A percentile compares a stretch with the other conserved stretches of the same genome.
Conservation (phyloP, 2,888 invertebrate genomes). For the Syrista parreyssii region DNA sequence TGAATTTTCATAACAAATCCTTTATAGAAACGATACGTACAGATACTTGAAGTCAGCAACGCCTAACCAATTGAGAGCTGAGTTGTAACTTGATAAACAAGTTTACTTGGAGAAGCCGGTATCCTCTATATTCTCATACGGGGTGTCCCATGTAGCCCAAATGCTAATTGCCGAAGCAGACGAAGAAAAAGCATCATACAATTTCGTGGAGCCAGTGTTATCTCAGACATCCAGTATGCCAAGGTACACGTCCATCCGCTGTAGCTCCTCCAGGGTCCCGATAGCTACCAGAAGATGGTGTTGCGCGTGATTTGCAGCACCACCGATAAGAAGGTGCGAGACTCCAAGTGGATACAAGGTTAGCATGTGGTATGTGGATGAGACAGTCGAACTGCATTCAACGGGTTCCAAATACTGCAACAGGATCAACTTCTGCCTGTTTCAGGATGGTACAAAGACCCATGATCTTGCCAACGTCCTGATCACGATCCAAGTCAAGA, state of each 20-base stretch:
- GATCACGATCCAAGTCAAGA: background rate
- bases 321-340: background rate
- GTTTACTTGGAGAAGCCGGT: slow-evolving; percentile 46
- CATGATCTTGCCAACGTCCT: background rate
- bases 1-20: too few relatives aligned
- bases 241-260: too few relatives aligned
- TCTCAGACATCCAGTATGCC: too few relatives aligned
- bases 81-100: slow-evolving; percentile 48
- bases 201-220: too few relatives aligned
- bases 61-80: too few relatives aligned
- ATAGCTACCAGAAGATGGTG: background rate
- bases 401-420: too few relatives aligned
- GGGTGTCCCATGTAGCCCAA: slow-evolving; percentile 40
- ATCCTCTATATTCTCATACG: slow-evolving; percentile 43
- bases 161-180: slow-evolving; percentile 34
- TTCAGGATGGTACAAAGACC: too few relatives aligned
- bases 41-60: too few relatives aligned
- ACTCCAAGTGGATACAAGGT: background rate
- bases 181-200: too few relatives aligned
- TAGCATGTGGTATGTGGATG: background rate
- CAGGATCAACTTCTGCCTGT: too few relatives aligned
- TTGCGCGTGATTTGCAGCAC: background rate
- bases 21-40: too few relatives aligned
- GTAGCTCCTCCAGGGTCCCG: too few relatives aligned
- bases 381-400: background rate